Percentiles rank a stretch among this genome's conserved stretches.
phyloP scores from a whole-genome alignment of 1,140 invertebrate genomes.

The Berghia stephanieae region DNA sequence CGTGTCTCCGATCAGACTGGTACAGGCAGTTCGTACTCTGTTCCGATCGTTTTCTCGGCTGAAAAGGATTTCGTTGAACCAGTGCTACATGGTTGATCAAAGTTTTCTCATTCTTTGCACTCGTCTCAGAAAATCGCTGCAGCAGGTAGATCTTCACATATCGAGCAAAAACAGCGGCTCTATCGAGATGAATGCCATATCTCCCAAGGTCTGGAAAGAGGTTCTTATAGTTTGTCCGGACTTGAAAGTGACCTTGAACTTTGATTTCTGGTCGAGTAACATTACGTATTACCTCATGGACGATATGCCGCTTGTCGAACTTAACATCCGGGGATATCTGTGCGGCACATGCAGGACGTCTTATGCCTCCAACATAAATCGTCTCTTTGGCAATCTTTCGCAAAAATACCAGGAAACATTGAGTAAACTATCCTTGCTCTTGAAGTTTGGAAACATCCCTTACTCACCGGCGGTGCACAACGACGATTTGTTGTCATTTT shows the following conservation, averaged over 20 bases:
- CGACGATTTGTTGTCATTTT: no score
- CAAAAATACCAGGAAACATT: no score
- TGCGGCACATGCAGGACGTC: no score
- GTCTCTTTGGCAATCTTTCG: no score
- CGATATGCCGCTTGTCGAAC: background rate
- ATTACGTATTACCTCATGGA: background rate
- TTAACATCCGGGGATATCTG: background rate
- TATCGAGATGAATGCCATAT: background rate
- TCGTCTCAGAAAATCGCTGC: background rate
- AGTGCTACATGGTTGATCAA: background rate
- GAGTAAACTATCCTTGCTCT: no score
- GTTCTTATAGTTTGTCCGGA: background rate
- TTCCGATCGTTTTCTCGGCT: background rate
- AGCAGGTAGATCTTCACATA: background rate
- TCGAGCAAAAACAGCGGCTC: background rate
- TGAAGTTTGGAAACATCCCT: no score
- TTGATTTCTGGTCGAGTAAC: slow-evolving; percentile 12
- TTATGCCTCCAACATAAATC: no score
- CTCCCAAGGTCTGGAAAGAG: background rate
- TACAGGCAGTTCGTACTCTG: background rate
- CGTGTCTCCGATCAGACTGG: background rate
- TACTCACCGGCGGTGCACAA: no score
- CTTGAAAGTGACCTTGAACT: slow-evolving; percentile 4
- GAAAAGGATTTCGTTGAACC: slow-evolving; percentile 6
- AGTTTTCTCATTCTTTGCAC: background rate